phyloP scores from a whole-genome alignment of 1,140 invertebrate genomes.

The Battus philenor region DNA sequence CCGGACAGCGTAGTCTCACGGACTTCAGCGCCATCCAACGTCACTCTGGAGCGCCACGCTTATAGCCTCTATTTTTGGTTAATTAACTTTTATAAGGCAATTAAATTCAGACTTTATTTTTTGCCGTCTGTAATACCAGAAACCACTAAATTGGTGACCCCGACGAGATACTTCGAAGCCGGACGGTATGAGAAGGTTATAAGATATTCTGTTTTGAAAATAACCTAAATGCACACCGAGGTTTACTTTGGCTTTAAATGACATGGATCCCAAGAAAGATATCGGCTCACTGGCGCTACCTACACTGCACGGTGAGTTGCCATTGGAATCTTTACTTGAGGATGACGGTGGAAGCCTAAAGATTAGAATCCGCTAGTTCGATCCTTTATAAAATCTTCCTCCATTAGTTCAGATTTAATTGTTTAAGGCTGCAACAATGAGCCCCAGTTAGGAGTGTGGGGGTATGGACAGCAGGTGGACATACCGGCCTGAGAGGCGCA shows the following conservation, averaged over 20 bases:
- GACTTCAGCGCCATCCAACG: no score
- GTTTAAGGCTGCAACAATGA: constrained; percentile 40
- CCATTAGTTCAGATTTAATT: constrained; percentile 68
- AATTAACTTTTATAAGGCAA: no score
- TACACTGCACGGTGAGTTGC: constrained; percentile 61
- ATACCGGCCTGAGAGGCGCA: constrained; percentile 62
- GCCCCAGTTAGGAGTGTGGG: constrained; percentile 48
- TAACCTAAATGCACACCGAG: constrained; percentile 56
- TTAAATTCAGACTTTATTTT: no score
- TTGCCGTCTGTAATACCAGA: no score
- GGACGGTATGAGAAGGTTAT: constrained; percentile 63
- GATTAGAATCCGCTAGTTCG: constrained; percentile 67
- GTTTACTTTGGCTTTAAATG: constrained; percentile 60
- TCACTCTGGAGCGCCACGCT: no score
- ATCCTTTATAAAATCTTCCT: constrained; percentile 61
- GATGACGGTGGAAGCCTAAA: constrained; percentile 70
- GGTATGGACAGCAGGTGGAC: constrained; percentile 50
- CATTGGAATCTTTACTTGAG: constrained; percentile 69
- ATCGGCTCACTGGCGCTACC: constrained; percentile 63
- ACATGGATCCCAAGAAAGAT: constrained; percentile 69
- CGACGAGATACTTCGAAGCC: constrained; percentile 57
- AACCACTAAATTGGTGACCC: no score
- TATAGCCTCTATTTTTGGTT: no score
- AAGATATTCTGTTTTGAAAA: constrained; percentile 47
- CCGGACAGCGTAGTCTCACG: no score